Percentiles rank a stretch among this genome's conserved stretches.
Conservation (phyloP, 2,888 invertebrate species). For the Muschampia plurimacula region DNA sequence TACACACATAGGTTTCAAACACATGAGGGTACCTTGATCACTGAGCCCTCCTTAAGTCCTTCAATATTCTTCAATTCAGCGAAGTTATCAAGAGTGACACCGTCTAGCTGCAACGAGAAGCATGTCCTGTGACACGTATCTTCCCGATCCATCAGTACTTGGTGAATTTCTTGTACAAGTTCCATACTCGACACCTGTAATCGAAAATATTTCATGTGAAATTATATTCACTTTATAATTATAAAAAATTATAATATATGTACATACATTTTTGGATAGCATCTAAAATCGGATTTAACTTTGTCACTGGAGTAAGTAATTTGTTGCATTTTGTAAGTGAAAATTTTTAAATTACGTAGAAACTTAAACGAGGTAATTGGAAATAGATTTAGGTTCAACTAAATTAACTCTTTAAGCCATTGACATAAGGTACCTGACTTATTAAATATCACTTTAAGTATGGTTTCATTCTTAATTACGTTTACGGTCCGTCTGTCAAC, state of each 20-base stretch:
- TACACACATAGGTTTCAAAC: background rate
- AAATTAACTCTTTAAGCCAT: background rate
- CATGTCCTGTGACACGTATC: slow-evolving; percentile 99
- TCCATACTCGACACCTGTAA: slow-evolving; percentile 97
- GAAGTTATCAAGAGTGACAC: slow-evolving; percentile 97
- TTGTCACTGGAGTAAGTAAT: too few species aligned
- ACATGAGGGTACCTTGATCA: slow-evolving; percentile 90
- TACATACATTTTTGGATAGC: too few species aligned
- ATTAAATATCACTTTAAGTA: background rate
- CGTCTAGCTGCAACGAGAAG: slow-evolving; percentile 98
- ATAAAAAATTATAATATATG: too few species aligned
- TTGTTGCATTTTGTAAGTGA: too few species aligned
- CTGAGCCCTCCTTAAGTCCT: slow-evolving; percentile 96
- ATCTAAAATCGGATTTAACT: too few species aligned
- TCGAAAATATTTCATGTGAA: background rate
- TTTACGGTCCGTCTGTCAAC: background rate
- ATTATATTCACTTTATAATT: background rate
- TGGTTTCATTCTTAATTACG: background rate
- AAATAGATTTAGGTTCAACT: too few species aligned
- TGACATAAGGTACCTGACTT: background rate
- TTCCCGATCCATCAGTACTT: slow-evolving; percentile 98
- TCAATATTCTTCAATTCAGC: slow-evolving; percentile 98
- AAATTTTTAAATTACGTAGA: too few species aligned
- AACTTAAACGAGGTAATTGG: too few species aligned
- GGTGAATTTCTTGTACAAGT: slow-evolving; percentile 98